Percentiles rank a stretch among this genome's conserved stretches.
Evolutionary conservation across 1,140 invertebrate genomes (phyloP).

Genomic region (Delia radicum): DNA sequence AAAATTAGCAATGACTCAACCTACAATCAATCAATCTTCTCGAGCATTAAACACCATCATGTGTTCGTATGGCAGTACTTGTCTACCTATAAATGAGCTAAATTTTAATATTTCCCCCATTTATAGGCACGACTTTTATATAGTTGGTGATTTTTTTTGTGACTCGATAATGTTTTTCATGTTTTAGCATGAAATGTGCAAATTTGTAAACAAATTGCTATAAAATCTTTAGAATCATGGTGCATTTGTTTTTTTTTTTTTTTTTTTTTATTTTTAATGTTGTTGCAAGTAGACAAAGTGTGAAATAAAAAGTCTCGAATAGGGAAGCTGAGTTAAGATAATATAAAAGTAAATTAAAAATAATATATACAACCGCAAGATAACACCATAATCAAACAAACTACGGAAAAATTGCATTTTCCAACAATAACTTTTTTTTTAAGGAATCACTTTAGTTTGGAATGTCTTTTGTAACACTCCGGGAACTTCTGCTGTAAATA

Average conservation of each 20-base stretch:
- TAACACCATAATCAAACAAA: too few relatives aligned
- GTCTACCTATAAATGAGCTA: neutral
- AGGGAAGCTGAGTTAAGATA: neutral
- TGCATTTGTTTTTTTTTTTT: neutral
- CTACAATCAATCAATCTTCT: constrained; percentile 23
- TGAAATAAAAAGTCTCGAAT: too few relatives aligned
- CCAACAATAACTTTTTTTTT: too few relatives aligned
- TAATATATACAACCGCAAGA: neutral
- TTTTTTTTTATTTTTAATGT: neutral
- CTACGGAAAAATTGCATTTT: too few relatives aligned
- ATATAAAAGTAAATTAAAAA: neutral
- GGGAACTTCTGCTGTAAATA: too few relatives aligned
- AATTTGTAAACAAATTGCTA: constrained; percentile 22
- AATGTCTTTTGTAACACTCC: too few relatives aligned
- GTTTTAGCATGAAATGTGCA: neutral
- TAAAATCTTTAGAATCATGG: constrained; percentile 15
- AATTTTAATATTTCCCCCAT: neutral
- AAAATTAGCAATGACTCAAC: constrained; percentile 19
- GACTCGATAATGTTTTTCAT: neutral
- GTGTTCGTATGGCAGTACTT: neutral
- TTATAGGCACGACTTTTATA: neutral
- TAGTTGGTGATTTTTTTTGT: neutral
- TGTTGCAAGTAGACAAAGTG: neutral
- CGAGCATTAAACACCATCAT: neutral
- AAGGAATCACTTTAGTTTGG: too few relatives aligned